Evolutionary conservation across 2,113 vertebrate genomes (phyloP).

Genomic region (Neopipo cinnamomea): DNA sequence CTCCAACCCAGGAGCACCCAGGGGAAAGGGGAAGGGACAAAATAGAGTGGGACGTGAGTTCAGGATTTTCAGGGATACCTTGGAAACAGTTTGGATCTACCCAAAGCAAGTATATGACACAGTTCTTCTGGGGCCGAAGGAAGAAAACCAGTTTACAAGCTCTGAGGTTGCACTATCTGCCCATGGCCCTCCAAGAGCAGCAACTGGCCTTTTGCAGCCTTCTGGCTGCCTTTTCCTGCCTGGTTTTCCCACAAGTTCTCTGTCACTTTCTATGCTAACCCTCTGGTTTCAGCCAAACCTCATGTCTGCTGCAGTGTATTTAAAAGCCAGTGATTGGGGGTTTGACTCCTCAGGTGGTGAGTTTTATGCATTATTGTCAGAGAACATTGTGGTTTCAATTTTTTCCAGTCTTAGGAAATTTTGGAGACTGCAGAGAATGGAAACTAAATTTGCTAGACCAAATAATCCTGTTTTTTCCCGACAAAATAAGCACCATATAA

Average conservation of each 20-base stretch:
- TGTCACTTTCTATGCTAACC: not conserved
- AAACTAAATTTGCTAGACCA: not conserved
- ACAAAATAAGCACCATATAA: not conserved
- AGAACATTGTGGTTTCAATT: not conserved
- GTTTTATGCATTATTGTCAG: not conserved
- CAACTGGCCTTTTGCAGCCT: not conserved
- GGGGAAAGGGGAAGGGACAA: not conserved
- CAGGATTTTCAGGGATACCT: not conserved
- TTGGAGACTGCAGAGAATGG: not conserved
- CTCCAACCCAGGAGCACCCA: not conserved
- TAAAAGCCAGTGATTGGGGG: not conserved
- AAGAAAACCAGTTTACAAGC: not conserved
- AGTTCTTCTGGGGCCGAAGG: not conserved
- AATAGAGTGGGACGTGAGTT: not conserved
- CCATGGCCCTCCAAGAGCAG: not conserved
- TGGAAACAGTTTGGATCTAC: not conserved
- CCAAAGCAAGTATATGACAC: not conserved
- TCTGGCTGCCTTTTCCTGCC: not conserved
- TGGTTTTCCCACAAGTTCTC: not conserved
- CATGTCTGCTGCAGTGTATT: not conserved
- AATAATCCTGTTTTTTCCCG: not conserved
- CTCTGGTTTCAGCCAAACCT: not conserved
- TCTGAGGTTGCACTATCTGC: not conserved
- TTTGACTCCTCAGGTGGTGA: not conserved
- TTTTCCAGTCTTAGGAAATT: not conserved